phyloP scores from a whole-genome alignment of 1,140 invertebrate genomes.

The Tetragnatha versicolor region DNA sequence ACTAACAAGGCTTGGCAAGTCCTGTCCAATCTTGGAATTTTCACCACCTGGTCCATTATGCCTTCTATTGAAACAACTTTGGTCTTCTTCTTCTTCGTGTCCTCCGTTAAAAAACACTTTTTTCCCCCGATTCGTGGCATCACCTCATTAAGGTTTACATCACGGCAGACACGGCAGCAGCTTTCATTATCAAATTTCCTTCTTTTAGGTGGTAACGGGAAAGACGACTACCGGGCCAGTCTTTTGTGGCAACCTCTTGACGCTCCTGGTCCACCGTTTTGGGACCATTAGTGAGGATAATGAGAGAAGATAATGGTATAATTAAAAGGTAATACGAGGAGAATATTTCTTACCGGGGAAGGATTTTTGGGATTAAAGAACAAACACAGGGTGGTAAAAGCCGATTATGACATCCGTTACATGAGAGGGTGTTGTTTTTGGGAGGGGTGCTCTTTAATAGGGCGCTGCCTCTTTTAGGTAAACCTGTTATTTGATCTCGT shows the following conservation, averaged over 20 bases:
- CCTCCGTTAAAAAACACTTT: neutral
- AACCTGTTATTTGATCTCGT: too few species aligned
- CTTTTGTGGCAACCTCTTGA: neutral
- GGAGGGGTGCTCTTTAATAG: too few species aligned
- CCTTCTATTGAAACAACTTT: neutral
- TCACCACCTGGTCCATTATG: constrained; percentile 32
- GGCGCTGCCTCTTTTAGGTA: too few species aligned
- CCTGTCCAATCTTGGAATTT: neutral
- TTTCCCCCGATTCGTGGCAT: constrained; percentile 6
- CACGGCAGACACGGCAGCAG: constrained; percentile 7
- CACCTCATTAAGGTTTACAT: constrained; percentile 18
- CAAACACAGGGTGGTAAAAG: too few species aligned
- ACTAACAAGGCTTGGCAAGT: neutral
- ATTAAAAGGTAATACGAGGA: neutral
- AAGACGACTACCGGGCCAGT: neutral
- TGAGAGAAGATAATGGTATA: neutral
- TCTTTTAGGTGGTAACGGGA: neutral
- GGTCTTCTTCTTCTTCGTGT: neutral
- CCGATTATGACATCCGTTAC: too few species aligned
- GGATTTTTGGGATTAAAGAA: too few species aligned
- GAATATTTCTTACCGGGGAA: too few species aligned
- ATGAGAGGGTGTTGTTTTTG: too few species aligned
- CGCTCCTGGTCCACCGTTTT: constrained; percentile 3
- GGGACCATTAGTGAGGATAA: neutral
- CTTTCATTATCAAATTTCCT: constrained; percentile 29